Conservation (phyloP, 2,797 vertebrate genomes). For the Malacoctenus gilli region DNA sequence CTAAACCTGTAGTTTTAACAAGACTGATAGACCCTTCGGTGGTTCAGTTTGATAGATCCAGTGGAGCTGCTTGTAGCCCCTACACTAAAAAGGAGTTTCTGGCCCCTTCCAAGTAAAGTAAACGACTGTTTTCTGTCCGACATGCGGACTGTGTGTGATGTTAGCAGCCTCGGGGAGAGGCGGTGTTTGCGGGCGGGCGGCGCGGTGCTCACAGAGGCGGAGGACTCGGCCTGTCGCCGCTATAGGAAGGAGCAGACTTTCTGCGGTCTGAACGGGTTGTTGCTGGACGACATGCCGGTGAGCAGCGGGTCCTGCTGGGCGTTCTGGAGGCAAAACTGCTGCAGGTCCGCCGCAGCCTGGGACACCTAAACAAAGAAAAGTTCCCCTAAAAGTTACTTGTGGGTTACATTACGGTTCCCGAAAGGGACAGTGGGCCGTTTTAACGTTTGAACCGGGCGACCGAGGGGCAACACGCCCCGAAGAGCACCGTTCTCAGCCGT, state of each 20-base stretch:
- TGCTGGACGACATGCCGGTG: conserved; percentile 80
- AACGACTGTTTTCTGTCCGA: too few relatives aligned
- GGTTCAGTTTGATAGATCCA: too few relatives aligned
- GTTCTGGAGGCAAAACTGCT: conserved; percentile 82
- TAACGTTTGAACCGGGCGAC: neutral
- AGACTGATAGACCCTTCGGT: too few relatives aligned
- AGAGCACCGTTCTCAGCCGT: too few relatives aligned
- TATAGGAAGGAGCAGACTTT: conserved; percentile 82
- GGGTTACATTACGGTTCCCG: neutral
- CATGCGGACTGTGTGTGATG: too few relatives aligned
- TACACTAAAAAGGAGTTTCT: too few relatives aligned
- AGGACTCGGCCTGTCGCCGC: conserved; percentile 13
- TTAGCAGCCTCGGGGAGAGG: too few relatives aligned
- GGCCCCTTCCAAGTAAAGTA: too few relatives aligned
- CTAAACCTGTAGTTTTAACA: too few relatives aligned
- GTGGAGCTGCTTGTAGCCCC: too few relatives aligned
- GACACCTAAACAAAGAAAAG: conserved; percentile 71
- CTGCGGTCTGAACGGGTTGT: conserved; percentile 84
- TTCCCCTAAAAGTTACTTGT: neutral
- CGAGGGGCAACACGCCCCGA: conserved; percentile 27
- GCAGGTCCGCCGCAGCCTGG: conserved; percentile 80
- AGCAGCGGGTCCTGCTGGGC: conserved; percentile 83
- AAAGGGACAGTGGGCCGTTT: too few relatives aligned
- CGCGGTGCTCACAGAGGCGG: conserved; percentile 45
- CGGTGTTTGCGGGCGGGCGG: neutral